Conservation (phyloP, 1,140 invertebrate genomes). For the Philaenus spumarius region DNA sequence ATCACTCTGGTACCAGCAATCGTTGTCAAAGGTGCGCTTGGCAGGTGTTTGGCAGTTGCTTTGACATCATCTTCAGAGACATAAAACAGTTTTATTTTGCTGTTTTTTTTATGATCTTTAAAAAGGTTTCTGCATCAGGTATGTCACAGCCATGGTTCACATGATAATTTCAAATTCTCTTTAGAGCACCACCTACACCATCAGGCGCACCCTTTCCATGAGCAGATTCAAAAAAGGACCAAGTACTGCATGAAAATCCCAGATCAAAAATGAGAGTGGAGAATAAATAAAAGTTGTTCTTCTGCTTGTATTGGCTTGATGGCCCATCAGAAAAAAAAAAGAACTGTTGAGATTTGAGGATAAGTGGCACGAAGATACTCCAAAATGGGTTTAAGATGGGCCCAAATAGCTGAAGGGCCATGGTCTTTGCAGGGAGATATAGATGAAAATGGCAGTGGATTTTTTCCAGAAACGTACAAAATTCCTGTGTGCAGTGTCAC, state of each 20-base stretch:
- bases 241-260: constrained; percentile 16
- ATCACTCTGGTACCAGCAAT: not conserved
- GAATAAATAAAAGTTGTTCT: constrained; percentile 17
- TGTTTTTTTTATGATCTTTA: not conserved
- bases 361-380: too few species aligned
- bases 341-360: too few species aligned
- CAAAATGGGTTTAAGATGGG: too few species aligned
- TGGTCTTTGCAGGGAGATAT: too few species aligned
- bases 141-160: not conserved
- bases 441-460: too few species aligned
- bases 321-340: too few species aligned
- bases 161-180: constrained; percentile 10
- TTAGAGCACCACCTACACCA: constrained; percentile 26
- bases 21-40: not conserved
- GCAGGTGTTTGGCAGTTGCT: not conserved
- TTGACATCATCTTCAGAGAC: not conserved
- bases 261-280: constrained; percentile 10
- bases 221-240: constrained; percentile 31
- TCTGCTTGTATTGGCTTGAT: too few species aligned
- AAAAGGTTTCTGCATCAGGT: not conserved
- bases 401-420: too few species aligned
- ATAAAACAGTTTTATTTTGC: too few species aligned
- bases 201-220: constrained; percentile 32
- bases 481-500: too few species aligned
- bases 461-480: too few species aligned